Evolutionary conservation across 2,888 invertebrate species (phyloP).

Genomic region (Dromius quadrimaculatus): DNA sequence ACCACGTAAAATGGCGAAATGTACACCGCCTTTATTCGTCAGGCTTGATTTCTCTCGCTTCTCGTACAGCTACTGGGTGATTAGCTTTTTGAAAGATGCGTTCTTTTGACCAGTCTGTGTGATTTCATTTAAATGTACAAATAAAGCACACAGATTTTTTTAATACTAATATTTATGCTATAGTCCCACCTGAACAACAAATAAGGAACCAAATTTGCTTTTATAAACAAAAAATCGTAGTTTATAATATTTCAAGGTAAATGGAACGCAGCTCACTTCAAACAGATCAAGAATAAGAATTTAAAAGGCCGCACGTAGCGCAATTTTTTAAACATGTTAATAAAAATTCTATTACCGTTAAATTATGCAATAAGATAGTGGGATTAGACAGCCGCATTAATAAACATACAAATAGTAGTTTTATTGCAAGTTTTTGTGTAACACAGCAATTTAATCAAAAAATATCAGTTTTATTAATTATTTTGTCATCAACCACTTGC

Average conservation of each 20-base stretch:
- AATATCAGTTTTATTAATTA: too few relatives aligned
- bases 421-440: too few relatives aligned
- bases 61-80: constrained; percentile 42
- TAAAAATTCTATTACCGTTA: constrained; percentile 44
- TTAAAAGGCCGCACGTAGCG: constrained; percentile 39
- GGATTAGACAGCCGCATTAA: too few relatives aligned
- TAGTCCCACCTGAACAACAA: too few relatives aligned
- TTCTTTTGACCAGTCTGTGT: constrained; percentile 37
- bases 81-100: constrained; percentile 38
- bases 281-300: constrained; percentile 42
- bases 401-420: too few relatives aligned
- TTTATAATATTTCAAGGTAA: neutral
- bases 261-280: constrained; percentile 25
- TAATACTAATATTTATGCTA: too few relatives aligned
- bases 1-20: constrained; percentile 50
- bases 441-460: too few relatives aligned
- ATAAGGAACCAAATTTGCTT: too few relatives aligned
- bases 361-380: too few relatives aligned
- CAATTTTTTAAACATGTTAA: constrained; percentile 36
- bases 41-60: constrained; percentile 49
- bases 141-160: too few relatives aligned
- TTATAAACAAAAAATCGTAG: neutral
- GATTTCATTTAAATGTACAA: too few relatives aligned
- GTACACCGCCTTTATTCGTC: constrained; percentile 50
- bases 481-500: too few relatives aligned